Percentiles rank a stretch among this genome's conserved stretches.
These are phyloP conservation scores for Apodemus agrarius DNA, from an alignment of 2,797 vertebrate species.

Conservation along the genomic window DNA sequence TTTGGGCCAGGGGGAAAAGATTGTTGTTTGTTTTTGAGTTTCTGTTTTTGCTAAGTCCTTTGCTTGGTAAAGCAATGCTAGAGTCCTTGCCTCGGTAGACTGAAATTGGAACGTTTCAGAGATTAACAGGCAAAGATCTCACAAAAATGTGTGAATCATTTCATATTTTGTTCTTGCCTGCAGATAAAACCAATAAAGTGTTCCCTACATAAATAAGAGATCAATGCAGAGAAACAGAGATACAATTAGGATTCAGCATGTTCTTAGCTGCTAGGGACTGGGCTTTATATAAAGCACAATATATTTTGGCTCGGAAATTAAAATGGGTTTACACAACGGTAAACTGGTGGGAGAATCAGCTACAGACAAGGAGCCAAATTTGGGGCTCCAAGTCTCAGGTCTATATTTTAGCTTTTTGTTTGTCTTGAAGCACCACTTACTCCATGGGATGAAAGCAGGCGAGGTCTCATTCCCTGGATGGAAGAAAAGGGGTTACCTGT, in stretches of 20 bases:
- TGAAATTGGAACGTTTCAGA: not conserved
- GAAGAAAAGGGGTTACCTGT: not conserved
- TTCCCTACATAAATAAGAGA: not conserved
- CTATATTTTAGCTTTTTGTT: too few species aligned
- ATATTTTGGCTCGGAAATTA: slow-evolving; percentile 32
- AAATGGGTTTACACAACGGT: not conserved
- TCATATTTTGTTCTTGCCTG: not conserved
- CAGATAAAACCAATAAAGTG: not conserved
- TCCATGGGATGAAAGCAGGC: not conserved
- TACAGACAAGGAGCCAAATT: not conserved
- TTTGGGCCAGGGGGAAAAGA: not conserved
- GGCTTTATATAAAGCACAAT: not conserved
- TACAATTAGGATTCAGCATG: not conserved
- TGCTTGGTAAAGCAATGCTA: not conserved
- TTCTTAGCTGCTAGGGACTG: not conserved
- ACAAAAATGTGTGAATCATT: not conserved
- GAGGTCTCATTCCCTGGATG: not conserved
- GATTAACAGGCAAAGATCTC: not conserved
- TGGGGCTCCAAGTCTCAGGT: not conserved
- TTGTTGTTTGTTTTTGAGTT: not conserved
- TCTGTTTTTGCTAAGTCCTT: not conserved
- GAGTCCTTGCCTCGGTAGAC: not conserved
- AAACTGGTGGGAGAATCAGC: not conserved
- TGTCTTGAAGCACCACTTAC: not conserved
- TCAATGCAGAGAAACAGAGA: not conserved